These are phyloP conservation scores for Scatophagus argus DNA, from an alignment of 2,113 vertebrate genomes.

Conservation along the genomic window DNA sequence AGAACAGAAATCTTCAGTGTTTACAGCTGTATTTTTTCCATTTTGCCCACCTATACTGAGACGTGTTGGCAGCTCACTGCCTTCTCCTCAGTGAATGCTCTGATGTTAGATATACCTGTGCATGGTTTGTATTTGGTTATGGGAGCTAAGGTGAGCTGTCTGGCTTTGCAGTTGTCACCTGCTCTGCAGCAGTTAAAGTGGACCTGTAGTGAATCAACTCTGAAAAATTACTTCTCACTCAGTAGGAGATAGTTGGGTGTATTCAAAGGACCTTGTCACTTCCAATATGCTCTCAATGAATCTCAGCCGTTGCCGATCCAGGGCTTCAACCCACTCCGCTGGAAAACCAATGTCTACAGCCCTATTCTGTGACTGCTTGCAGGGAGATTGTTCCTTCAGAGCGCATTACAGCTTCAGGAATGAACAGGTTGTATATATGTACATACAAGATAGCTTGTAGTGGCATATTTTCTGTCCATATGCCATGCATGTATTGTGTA, in stretches of 20 bases:
- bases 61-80: slow-evolving; percentile 25
- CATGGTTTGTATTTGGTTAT: slow-evolving; percentile 43
- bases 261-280: slow-evolving; percentile 83
- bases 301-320: slow-evolving; percentile 68
- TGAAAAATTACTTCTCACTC: slow-evolving; percentile 79
- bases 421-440: slow-evolving; percentile 44
- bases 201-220: slow-evolving; percentile 74
- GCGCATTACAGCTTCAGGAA: slow-evolving; percentile 66
- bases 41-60: slow-evolving; percentile 9
- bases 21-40: slow-evolving; percentile 21
- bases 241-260: slow-evolving; percentile 75
- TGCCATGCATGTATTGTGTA: slow-evolving; percentile 18
- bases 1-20: slow-evolving; percentile 34
- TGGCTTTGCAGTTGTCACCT: slow-evolving; percentile 53
- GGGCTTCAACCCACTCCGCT: slow-evolving; percentile 54
- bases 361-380: slow-evolving; percentile 58
- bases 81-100: slow-evolving; percentile 18
- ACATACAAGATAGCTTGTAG: slow-evolving; percentile 34
- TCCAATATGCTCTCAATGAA: slow-evolving; percentile 80
- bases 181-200: slow-evolving; percentile 68
- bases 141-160: slow-evolving; percentile 49
- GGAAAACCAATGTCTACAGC: slow-evolving; percentile 66
- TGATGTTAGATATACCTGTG: slow-evolving; percentile 27
- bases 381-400: slow-evolving; percentile 79
- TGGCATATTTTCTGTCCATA: slow-evolving; percentile 18